These are phyloP conservation scores for Cryptocheilus praepositus DNA, from an alignment of 2,888 invertebrate genomes.

Conservation along the genomic window DNA sequence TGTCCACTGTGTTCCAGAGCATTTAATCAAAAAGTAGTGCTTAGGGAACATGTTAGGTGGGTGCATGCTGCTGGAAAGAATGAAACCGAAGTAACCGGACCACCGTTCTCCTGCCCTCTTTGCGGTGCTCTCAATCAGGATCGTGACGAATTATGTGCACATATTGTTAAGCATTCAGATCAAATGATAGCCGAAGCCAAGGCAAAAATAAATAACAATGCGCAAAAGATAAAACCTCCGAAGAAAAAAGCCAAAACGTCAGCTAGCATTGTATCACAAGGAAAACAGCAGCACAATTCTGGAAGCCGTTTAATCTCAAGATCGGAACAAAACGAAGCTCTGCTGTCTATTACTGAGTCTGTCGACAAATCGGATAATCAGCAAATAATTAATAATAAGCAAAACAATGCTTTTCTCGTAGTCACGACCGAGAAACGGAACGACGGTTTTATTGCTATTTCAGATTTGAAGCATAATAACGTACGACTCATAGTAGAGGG, in stretches of 20 bases:
- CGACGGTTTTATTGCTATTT: constrained; percentile 44
- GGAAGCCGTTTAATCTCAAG: constrained; percentile 39
- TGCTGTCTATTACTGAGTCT: constrained; percentile 56
- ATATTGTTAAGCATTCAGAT: constrained; percentile 77
- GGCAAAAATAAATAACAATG: constrained; percentile 64
- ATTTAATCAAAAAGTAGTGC: constrained; percentile 78
- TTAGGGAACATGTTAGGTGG: constrained; percentile 77
- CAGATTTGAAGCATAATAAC: constrained; percentile 49
- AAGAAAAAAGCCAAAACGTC: constrained; percentile 53
- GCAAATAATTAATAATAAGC: constrained; percentile 43
- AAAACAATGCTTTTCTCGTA: constrained; percentile 46
- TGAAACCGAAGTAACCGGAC: constrained; percentile 68
- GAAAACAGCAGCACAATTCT: constrained; percentile 23
- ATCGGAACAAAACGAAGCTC: constrained; percentile 55
- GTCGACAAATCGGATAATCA: constrained; percentile 46
- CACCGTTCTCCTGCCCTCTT: constrained; percentile 74
- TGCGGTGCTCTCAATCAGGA: constrained; percentile 74
- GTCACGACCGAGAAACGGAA: constrained; percentile 50
- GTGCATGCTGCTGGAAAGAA: constrained; percentile 76
- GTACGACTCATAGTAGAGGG: constrained; percentile 46
- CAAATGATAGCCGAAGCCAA: constrained; percentile 76
- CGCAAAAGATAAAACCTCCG: constrained; percentile 50
- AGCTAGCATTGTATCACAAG: constrained; percentile 20
- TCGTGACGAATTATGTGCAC: constrained; percentile 76
- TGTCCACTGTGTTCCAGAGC: constrained; percentile 77